Evolutionary conservation across 2,797 vertebrate species (phyloP).

Genomic region (Miichthys miiuy): DNA sequence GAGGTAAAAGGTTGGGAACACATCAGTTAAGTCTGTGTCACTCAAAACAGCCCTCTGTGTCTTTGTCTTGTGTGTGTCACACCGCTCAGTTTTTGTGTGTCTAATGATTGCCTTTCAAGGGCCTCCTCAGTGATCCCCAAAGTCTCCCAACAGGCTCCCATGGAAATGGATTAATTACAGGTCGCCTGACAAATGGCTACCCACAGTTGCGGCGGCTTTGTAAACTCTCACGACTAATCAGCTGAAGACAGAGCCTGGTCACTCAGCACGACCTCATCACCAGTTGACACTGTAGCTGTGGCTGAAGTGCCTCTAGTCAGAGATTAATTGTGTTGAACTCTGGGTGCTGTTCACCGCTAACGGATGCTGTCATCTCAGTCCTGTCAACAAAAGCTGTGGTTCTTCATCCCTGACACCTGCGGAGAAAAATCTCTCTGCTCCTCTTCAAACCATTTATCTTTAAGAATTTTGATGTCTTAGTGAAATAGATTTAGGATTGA

Average conservation of each 20-base stretch:
- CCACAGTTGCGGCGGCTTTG: conserved; percentile 67
- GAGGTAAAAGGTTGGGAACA: conserved; percentile 50
- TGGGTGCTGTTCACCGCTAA: conserved; percentile 38
- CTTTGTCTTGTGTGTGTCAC: conserved; percentile 49
- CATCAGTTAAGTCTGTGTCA: conserved; percentile 50
- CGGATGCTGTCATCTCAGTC: conserved; percentile 53
- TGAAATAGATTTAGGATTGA: conserved; percentile 65
- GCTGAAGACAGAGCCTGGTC: conserved; percentile 72
- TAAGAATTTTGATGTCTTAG: conserved; percentile 48
- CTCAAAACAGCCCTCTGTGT: conserved; percentile 45
- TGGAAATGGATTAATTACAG: conserved; percentile 83
- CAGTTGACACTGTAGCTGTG: conserved; percentile 65
- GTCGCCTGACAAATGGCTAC: conserved; percentile 71
- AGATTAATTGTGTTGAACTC: conserved; percentile 72
- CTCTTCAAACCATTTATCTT: conserved; percentile 59
- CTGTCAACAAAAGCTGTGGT: conserved; percentile 31
- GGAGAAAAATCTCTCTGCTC: conserved; percentile 49
- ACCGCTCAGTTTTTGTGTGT: conserved; percentile 55
- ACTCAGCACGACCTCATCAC: conserved; percentile 75
- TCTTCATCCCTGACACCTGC: conserved; percentile 48
- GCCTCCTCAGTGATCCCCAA: conserved; percentile 65
- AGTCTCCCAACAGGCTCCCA: conserved; percentile 64
- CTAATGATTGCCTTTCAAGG: conserved; percentile 71
- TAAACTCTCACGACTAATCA: conserved; percentile 80
- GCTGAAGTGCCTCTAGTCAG: conserved; percentile 66